A percentile compares a stretch with the other conserved stretches of the same genome.
Conservation (phyloP, 2,797 vertebrate species). For the Oophaga sylvatica region DNA sequence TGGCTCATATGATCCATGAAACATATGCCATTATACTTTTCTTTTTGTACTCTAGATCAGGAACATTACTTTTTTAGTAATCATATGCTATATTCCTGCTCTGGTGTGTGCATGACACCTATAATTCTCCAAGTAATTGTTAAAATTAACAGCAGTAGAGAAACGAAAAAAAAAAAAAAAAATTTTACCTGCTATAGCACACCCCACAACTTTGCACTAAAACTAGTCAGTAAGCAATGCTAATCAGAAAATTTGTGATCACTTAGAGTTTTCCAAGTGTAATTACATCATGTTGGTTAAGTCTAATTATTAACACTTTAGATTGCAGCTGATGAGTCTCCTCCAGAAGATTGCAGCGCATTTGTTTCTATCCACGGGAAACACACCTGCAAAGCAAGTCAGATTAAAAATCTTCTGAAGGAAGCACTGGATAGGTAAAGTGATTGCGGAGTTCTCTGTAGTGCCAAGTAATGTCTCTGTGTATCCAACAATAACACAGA, state of each 20-base stretch:
- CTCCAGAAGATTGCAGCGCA: constrained; percentile 85
- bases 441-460: background rate
- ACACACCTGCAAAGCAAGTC: constrained; percentile 87
- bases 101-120: background rate
- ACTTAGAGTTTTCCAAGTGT: constrained; percentile 65
- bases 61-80: too few species aligned
- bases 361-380: constrained; percentile 91
- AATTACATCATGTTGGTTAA: constrained; percentile 69
- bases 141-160: background rate
- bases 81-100: too few species aligned
- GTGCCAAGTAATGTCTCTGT: background rate
- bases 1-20: too few species aligned
- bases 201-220: background rate
- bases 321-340: constrained; percentile 92
- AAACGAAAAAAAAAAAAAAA: too few species aligned
- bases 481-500: background rate
- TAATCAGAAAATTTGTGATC: constrained; percentile 68
- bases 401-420: constrained; percentile 93
- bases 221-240: constrained; percentile 68
- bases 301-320: constrained; percentile 75
- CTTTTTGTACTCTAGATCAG: too few species aligned
- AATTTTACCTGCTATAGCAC: background rate
- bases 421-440: constrained; percentile 84
- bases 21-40: too few species aligned
- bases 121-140: background rate